Evolutionary conservation across 2,888 invertebrate species (phyloP).

Genomic region (Alviniconcha strummeri): DNA sequence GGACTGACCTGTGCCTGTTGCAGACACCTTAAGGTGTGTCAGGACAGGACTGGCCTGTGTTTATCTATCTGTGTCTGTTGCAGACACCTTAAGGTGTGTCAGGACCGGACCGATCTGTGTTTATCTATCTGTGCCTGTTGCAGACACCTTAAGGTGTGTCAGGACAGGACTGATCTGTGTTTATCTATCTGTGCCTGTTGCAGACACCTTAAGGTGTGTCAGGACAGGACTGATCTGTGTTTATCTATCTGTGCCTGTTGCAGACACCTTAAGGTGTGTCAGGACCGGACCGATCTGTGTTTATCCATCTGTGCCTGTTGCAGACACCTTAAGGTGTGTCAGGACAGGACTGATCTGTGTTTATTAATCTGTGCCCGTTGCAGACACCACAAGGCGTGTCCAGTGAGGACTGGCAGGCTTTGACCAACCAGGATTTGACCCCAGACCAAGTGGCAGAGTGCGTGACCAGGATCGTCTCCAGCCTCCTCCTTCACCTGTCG

Average conservation of each 20-base stretch:
- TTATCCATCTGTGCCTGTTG: neutral
- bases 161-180: conserved; percentile 53
- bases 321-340: conserved; percentile 61
- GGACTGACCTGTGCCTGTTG: too few species aligned
- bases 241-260: too few species aligned
- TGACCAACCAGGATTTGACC: conserved; percentile 48
- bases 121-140: neutral
- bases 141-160: conserved; percentile 61
- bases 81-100: too few species aligned
- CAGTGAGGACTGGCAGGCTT: conserved; percentile 55
- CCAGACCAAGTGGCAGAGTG: conserved; percentile 56
- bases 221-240: conserved; percentile 49
- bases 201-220: conserved; percentile 61
- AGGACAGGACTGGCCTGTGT: too few species aligned
- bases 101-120: too few species aligned
- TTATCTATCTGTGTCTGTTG: too few species aligned
- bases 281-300: too few species aligned
- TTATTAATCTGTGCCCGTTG: neutral
- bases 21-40: too few species aligned
- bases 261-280: too few species aligned
- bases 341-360: conserved; percentile 53
- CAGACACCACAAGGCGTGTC: conserved; percentile 61
- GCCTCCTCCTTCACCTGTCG: conserved; percentile 36
- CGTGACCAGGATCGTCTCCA: conserved; percentile 52
- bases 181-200: neutral